Evolutionary conservation across 2,797 vertebrate species (phyloP).

Genomic region (Notamacropus eugenii): DNA sequence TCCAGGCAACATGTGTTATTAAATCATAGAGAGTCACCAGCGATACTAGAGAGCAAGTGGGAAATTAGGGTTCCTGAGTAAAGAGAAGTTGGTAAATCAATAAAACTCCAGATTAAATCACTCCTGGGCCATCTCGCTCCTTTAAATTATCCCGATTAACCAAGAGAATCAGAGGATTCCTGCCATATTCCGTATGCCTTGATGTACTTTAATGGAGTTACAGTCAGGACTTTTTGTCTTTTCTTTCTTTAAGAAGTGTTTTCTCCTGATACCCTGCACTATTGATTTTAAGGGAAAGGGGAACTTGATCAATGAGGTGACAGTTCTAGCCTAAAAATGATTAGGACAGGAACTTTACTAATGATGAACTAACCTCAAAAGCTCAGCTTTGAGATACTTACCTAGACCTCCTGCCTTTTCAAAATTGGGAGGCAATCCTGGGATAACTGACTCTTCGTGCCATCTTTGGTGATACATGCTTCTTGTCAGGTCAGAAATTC

Average conservation of each 20-base stretch:
- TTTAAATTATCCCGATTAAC: conserved; percentile 64
- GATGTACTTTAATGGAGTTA: conserved; percentile 66
- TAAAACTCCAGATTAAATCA: conserved; percentile 70
- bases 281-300: conserved; percentile 70
- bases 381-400: conserved; percentile 53
- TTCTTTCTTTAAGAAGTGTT: conserved; percentile 59
- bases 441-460: conserved; percentile 51
- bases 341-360: conserved; percentile 35
- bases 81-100: conserved; percentile 74
- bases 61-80: conserved; percentile 77
- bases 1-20: conserved; percentile 74
- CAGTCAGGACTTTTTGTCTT: conserved; percentile 58
- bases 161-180: conserved; percentile 57
- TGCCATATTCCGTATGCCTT: conserved; percentile 52
- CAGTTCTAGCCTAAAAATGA: conserved; percentile 66
- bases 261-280: conserved; percentile 52
- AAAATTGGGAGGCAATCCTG: conserved; percentile 60
- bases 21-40: conserved; percentile 69
- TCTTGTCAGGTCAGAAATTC: conserved; percentile 47
- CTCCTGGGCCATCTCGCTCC: conserved; percentile 53
- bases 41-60: conserved; percentile 65
- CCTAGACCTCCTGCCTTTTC: conserved; percentile 56
- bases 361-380: conserved; percentile 59
- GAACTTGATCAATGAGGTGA: conserved; percentile 63
- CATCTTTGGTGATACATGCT: conserved; percentile 49